phyloP scores from a whole-genome alignment of 2,113 vertebrate genomes.

The Apaloderma vittatum region DNA sequence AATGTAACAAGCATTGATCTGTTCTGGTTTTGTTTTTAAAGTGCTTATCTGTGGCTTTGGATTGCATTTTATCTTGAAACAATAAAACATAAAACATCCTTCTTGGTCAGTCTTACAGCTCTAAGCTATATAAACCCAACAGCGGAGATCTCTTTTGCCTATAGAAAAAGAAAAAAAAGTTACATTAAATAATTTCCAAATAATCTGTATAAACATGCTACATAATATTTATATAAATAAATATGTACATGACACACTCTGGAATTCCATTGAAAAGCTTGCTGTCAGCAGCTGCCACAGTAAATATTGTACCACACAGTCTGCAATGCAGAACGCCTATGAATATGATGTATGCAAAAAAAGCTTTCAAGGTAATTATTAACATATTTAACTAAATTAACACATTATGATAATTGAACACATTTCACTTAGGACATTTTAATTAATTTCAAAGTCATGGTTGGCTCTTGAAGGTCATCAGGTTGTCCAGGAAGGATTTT shows the following conservation, averaged over 20 bases:
- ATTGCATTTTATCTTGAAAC: not conserved
- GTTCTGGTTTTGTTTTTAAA: not conserved
- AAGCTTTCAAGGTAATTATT: not conserved
- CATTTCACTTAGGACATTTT: not conserved
- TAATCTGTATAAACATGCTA: not conserved
- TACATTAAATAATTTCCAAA: not conserved
- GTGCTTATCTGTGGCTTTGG: not conserved
- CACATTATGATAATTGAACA: not conserved
- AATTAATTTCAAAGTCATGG: slow-evolving; percentile 16
- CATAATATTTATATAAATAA: not conserved
- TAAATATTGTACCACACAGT: not conserved
- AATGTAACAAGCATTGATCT: not conserved
- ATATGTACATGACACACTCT: not conserved
- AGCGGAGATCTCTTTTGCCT: not conserved
- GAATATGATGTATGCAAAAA: not conserved
- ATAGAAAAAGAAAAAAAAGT: not conserved
- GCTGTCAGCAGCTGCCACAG: not conserved
- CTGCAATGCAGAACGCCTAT: not conserved
- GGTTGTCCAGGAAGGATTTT: not conserved
- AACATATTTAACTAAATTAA: not conserved
- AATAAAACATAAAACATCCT: not conserved
- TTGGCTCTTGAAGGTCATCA: slow-evolving; percentile 20
- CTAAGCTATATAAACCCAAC: not conserved
- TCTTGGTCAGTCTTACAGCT: not conserved
- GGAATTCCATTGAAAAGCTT: not conserved